Conservation (phyloP, 1,140 invertebrate species). For the Spodoptera litura region DNA sequence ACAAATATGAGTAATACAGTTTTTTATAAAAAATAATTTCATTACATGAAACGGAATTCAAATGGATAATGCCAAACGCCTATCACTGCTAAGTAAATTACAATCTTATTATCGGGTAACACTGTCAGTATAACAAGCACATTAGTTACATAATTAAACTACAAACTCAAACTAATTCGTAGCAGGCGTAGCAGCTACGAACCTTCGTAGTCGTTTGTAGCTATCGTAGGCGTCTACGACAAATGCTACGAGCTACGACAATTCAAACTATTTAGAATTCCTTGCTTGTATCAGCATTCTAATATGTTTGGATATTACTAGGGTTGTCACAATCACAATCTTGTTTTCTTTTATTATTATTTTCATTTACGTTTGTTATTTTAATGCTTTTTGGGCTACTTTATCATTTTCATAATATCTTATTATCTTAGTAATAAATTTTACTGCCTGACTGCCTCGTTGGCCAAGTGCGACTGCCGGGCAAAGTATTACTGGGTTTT, state of each 20-base stretch:
- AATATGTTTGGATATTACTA: slow-evolving; percentile 4
- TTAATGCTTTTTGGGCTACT: no score
- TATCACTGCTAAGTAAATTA: neutral
- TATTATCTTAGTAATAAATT: no score
- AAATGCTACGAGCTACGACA: slow-evolving; percentile 40
- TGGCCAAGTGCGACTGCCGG: no score
- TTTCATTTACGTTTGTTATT: neutral
- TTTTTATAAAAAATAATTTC: no score
- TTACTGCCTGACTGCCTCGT: no score
- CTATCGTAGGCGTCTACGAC: slow-evolving; percentile 36
- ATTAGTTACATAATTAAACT: slow-evolving; percentile 20
- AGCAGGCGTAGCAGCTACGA: slow-evolving; percentile 16
- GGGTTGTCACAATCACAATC: neutral
- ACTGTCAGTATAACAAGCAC: neutral
- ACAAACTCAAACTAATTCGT: slow-evolving; percentile 3
- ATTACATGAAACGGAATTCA: no score
- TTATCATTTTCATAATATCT: no score
- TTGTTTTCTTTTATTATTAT: neutral
- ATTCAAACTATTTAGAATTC: slow-evolving; percentile 28
- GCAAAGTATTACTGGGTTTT: no score
- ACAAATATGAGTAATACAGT: no score
- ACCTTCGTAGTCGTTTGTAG: slow-evolving; percentile 10
- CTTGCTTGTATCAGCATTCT: neutral
- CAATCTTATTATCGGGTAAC: neutral
- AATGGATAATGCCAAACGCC: no score